These are phyloP conservation scores for Ferrisia virgata DNA, from an alignment of 2,888 invertebrate genomes.

Conservation along the genomic window DNA sequence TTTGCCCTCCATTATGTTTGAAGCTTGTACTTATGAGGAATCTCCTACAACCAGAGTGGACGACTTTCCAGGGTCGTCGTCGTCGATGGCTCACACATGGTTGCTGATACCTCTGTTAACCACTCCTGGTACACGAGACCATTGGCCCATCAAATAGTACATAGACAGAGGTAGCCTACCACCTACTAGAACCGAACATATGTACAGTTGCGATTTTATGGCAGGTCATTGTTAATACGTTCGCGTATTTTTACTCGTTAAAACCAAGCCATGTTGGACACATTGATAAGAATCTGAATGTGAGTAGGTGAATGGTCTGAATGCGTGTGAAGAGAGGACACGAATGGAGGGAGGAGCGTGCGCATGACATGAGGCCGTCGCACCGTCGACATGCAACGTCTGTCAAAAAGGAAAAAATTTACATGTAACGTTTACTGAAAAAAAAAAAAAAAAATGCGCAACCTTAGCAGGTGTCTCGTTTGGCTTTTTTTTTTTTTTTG, in stretches of 20 bases:
- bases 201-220: neutral
- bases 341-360: neutral
- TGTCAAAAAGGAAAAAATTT: conserved; percentile 33
- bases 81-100: neutral
- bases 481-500: neutral
- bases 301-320: conserved; percentile 19
- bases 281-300: conserved; percentile 21
- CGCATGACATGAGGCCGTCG: neutral
- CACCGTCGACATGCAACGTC: conserved; percentile 18
- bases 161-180: too few relatives aligned
- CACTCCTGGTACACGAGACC: neutral
- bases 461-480: conserved; percentile 21
- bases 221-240: conserved; percentile 13
- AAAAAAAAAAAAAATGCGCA: conserved; percentile 22
- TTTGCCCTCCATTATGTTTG: too few relatives aligned
- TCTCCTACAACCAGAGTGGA: neutral
- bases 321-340: neutral
- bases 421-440: conserved; percentile 17
- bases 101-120: neutral
- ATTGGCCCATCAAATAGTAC: too few relatives aligned
- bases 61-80: conserved; percentile 16
- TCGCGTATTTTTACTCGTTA: neutral
- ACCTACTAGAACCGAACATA: neutral
- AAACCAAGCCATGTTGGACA: conserved; percentile 12
- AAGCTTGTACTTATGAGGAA: neutral